Evolutionary conservation across 2,888 invertebrate genomes (phyloP), one percentile per base, ranked within the genome.

Genomic region (Heliconius ismenius): DNA sequence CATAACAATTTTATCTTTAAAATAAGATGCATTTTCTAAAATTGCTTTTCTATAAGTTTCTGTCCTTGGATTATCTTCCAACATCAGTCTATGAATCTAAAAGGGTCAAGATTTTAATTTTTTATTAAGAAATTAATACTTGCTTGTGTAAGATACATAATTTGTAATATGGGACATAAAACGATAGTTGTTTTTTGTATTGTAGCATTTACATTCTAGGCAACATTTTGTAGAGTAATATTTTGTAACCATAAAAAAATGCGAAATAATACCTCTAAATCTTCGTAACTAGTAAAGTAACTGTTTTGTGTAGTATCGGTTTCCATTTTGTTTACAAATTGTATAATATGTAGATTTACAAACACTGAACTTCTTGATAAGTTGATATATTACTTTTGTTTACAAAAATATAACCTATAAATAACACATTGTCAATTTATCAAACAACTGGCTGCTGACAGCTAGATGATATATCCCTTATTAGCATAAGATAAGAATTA

Each of bases 41-140:
- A 99, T 98, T 1, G 98, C 98, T 84, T 96, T 95, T 86, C 95
- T 95, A 86, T 98, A 99, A 3, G 97, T 96, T 82, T 95, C 92
- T 75, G 97, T 98, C 81, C 99, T 95, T 1, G 96, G 94, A 39
- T 92, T 89, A 91, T 98, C 98, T 85, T 95, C 95, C 2, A 98
- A 90, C 98, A 98, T 98, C 75, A 97, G 88, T 86, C 95, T 95
- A 87, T 98, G 98, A 11, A 98, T 94, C 98, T 98, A 83, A 78
- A 80, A 79, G 43, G 11, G 36, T 4, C 26, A 24, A 60, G 6
- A 18, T n/a, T 26, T 24, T 18, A 13, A 24, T 60, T 24, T 60
- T 60, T 60, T 6, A n/a, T 24, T 4, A 58, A 24, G n/a, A 11
- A n/a, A 43, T 18, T 9, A 26, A 69, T 7, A 49, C 18, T 49